Base-by-base conservation (phyloP, 2,113 vertebrate species). In the Sinocyclocheilus maitianheensis region DNA sequence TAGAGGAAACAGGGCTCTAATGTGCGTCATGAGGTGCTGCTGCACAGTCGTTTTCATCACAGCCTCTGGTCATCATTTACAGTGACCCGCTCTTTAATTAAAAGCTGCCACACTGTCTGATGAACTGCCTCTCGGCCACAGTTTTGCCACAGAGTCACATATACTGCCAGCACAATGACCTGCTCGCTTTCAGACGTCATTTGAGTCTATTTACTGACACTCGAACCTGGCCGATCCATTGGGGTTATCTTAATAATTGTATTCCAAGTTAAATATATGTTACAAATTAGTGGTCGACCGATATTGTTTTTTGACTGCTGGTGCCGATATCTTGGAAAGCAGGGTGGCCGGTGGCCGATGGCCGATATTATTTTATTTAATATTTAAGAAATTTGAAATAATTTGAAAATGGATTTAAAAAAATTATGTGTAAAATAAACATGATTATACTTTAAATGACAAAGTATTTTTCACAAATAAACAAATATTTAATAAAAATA, bases 11-110 rank as follows among this genome's bases (percentile, higher is more conserved):
- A 34, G 46, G 37, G 34, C 48, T 83, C 24, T 51, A 71, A 71
- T 55, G 81, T 71, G 65, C 81, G 65, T 88, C 65, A 88, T 60
- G 72, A 86, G 74, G 37, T 62, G 62, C 67, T 86, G 51, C 65
- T 22, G 24, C 69, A 10, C 34, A 7, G 20, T 58, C 53, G 7
- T 60, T 85, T 87, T 87, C 86, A 69, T 71, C 46, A 43, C 43
- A 43, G 43, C 43, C 43, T 43, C 8, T 43, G 43, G 8, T 43
- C 9, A 26, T 43, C 22, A 85, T 87, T 88, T 84, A 83, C 63
- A 79, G 30, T 63, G 18, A 60, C 77, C 26, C 18, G 26, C 43
- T 77, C 46, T 80, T 72, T 89, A 83, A 89, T 90, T 88, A 89
- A 82, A 78, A 43, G 5, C 63, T 84, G 65, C 24, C 14, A 55